phyloP scores from a whole-genome alignment of 1,140 invertebrate genomes.

The Acromyrmex charruanus region DNA sequence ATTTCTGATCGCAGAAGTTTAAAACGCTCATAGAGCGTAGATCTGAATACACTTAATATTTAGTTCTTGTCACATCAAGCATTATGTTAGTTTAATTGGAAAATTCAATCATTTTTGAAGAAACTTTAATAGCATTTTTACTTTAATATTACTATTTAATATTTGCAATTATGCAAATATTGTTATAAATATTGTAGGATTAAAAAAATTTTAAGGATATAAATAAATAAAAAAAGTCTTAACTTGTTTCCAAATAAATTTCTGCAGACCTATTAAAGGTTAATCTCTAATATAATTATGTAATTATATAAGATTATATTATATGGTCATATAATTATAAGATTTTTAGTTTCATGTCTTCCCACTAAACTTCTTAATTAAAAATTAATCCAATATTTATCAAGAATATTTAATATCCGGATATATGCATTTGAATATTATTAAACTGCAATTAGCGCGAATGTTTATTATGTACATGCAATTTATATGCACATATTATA shows the following conservation, averaged over 20 bases:
- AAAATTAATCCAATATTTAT: background rate
- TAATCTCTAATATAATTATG: background rate
- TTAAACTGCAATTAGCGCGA: background rate
- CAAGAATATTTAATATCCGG: background rate
- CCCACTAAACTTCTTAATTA: background rate
- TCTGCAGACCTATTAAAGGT: background rate
- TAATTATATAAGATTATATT: no score
- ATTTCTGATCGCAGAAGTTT: conserved; percentile 2
- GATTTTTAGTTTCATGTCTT: background rate
- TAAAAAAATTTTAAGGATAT: background rate
- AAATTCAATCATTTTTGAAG: background rate
- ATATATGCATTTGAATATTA: background rate
- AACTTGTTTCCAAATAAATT: background rate
- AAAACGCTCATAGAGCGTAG: background rate
- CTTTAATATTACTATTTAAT: background rate
- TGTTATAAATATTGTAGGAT: no score
- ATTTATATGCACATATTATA: no score
- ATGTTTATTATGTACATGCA: background rate
- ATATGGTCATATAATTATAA: background rate
- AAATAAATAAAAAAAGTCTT: background rate
- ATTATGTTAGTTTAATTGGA: background rate
- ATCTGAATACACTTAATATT: conserved; percentile 32
- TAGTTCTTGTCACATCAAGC: background rate
- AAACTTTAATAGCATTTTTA: background rate
- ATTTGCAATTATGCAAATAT: background rate